A percentile compares a stretch with the other conserved stretches of the same genome.
Conservation (phyloP, 2,113 vertebrate species). For the Hipposideros armiger region DNA sequence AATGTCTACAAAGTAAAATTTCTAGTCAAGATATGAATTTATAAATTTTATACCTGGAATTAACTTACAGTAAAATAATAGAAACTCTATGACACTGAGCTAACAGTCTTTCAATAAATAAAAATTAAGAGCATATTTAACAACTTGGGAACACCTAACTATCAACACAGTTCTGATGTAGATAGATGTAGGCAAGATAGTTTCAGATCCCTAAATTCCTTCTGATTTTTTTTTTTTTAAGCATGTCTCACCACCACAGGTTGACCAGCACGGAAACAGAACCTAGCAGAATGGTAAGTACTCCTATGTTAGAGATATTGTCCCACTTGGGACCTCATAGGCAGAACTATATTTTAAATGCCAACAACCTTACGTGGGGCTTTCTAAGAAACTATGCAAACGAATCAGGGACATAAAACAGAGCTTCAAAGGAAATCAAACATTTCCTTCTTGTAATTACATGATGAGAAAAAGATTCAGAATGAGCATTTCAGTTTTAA, state of each 20-base stretch:
- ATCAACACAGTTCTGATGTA: not conserved
- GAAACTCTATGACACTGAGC: not conserved
- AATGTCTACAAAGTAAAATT: constrained; percentile 23
- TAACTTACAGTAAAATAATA: not conserved
- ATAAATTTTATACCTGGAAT: not conserved
- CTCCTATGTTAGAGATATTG: not conserved
- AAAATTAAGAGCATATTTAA: constrained; percentile 17
- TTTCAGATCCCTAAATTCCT: not conserved
- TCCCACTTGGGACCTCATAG: not conserved
- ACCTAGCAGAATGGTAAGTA: not conserved
- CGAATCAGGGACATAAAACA: not conserved
- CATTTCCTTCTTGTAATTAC: constrained; percentile 20
- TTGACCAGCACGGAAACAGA: not conserved
- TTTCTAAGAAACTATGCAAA: not conserved
- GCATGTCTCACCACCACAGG: not conserved
- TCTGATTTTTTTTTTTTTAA: not conserved
- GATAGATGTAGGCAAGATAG: not conserved
- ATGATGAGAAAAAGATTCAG: not conserved
- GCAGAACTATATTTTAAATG: not conserved
- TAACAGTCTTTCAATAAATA: constrained; percentile 49
- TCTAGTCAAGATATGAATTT: not conserved
- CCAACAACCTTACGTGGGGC: not conserved
- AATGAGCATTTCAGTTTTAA: constrained; percentile 35
- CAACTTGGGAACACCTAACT: not conserved
- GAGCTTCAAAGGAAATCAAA: constrained; percentile 17